phyloP scores from a whole-genome alignment of 2,888 invertebrate genomes.

The Drepanosiphum platanoidis region DNA sequence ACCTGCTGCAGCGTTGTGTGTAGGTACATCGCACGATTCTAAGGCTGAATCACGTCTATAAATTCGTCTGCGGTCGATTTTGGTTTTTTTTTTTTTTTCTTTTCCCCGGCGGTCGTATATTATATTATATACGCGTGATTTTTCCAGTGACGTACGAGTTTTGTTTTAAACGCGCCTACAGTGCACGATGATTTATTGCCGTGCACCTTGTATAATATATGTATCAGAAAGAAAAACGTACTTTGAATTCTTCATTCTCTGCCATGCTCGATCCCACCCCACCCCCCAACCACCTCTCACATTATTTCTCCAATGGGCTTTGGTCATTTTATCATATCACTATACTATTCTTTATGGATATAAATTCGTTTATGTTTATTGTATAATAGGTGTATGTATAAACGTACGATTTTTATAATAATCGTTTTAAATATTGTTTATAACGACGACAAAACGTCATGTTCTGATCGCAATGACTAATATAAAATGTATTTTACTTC shows the following conservation, averaged over 20 bases:
- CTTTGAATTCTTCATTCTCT: not conserved
- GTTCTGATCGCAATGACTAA: too few relatives aligned
- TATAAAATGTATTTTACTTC: too few relatives aligned
- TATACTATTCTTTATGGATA: too few relatives aligned
- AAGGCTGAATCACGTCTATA: not conserved
- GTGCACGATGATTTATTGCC: not conserved
- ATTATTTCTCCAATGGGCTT: not conserved
- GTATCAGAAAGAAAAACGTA: not conserved
- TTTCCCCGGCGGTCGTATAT: too few relatives aligned
- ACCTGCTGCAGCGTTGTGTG: too few relatives aligned
- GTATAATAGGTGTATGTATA: too few relatives aligned
- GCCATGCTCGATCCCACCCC: not conserved
- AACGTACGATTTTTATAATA: too few relatives aligned
- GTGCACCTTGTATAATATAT: not conserved
- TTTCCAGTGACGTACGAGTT: not conserved
- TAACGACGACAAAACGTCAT: too few relatives aligned
- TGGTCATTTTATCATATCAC: not conserved
- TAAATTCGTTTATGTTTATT: too few relatives aligned
- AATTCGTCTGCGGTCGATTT: not conserved
- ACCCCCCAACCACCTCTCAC: not conserved
- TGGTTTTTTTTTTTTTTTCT: too few relatives aligned
- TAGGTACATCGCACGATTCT: not conserved
- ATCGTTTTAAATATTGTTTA: too few relatives aligned
- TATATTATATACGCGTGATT: not conserved
- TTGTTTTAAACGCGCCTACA: not conserved